phyloP scores from a whole-genome alignment of 1,140 invertebrate genomes.

The Chelonus insularis region DNA sequence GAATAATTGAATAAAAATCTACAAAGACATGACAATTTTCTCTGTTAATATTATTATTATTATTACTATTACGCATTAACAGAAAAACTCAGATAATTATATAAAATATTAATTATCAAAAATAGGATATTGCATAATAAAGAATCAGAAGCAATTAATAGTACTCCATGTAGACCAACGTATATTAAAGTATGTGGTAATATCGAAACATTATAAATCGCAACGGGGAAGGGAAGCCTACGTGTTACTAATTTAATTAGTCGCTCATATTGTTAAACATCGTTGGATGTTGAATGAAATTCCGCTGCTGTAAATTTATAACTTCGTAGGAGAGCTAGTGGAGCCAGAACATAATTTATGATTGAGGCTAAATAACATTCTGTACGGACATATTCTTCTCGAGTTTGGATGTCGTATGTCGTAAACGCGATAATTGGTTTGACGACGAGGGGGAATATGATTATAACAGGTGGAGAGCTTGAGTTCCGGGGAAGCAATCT shows the following conservation, averaged over 20 bases:
- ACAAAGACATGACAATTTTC: no score
- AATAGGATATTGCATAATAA: no score
- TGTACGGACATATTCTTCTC: background rate
- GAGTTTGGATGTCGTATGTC: background rate
- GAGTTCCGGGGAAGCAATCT: slow-evolving; percentile 43
- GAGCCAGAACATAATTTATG: background rate
- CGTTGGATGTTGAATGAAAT: slow-evolving; percentile 17
- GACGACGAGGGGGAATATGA: slow-evolving; percentile 48
- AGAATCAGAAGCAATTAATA: slow-evolving; percentile 18
- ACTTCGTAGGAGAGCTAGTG: no score
- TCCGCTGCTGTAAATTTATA: slow-evolving; percentile 1
- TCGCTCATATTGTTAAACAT: slow-evolving; percentile 10
- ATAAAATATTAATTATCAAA: no score
- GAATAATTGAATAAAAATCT: no score
- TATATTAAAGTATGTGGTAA: slow-evolving; percentile 17
- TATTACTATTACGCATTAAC: no score
- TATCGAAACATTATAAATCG: slow-evolving; percentile 24
- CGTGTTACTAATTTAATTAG: slow-evolving; percentile 26
- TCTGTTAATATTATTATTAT: no score
- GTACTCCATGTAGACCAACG: background rate
- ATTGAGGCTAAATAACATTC: background rate
- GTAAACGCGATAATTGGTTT: slow-evolving; percentile 42
- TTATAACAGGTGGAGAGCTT: slow-evolving; percentile 42
- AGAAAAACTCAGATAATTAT: no score
- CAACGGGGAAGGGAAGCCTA: slow-evolving; percentile 1